Conservation (phyloP, 2,888 invertebrate genomes). For the Tenthredo scrophulariae region DNA sequence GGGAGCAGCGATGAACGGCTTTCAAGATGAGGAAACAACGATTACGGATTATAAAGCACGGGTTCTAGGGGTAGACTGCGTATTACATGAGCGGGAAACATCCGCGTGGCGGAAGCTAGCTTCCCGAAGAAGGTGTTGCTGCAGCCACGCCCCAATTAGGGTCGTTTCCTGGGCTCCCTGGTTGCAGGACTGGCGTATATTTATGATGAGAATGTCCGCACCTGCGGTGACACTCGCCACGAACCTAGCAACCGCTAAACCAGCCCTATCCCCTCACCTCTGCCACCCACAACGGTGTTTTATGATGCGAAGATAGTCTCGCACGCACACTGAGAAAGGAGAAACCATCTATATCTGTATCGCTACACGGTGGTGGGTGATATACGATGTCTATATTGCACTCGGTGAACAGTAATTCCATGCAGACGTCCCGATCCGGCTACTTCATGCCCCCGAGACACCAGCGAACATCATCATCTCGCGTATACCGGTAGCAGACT, state of each 20-base stretch:
- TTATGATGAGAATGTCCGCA: slow-evolving; percentile 77
- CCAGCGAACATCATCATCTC: background rate
- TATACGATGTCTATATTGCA: slow-evolving; percentile 51
- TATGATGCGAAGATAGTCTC: slow-evolving; percentile 51
- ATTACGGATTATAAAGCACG: slow-evolving; percentile 20
- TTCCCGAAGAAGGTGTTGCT: slow-evolving; percentile 68
- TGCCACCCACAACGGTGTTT: slow-evolving; percentile 41
- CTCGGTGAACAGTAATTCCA: slow-evolving; percentile 49
- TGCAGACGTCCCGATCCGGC: slow-evolving; percentile 14
- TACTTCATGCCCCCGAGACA: slow-evolving; percentile 18
- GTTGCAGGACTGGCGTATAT: slow-evolving; percentile 63
- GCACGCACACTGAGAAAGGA: slow-evolving; percentile 1
- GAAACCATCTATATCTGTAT: slow-evolving; percentile 35
- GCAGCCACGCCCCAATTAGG: slow-evolving; percentile 76
- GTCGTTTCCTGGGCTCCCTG: slow-evolving; percentile 63
- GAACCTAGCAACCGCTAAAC: slow-evolving; percentile 64
- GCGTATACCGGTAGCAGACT: slow-evolving; percentile 9
- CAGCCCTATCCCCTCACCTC: slow-evolving; percentile 55
- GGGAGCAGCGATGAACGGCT: background rate
- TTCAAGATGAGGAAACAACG: background rate
- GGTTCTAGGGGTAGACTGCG: background rate
- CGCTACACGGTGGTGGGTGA: slow-evolving; percentile 23
- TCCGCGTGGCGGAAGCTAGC: slow-evolving; percentile 48
- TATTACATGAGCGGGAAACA: slow-evolving; percentile 22
- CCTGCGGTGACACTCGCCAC: slow-evolving; percentile 76